These are phyloP conservation scores for Folsomia manolachei DNA, from an alignment of 2,888 invertebrate species.

Conservation along the genomic window DNA sequence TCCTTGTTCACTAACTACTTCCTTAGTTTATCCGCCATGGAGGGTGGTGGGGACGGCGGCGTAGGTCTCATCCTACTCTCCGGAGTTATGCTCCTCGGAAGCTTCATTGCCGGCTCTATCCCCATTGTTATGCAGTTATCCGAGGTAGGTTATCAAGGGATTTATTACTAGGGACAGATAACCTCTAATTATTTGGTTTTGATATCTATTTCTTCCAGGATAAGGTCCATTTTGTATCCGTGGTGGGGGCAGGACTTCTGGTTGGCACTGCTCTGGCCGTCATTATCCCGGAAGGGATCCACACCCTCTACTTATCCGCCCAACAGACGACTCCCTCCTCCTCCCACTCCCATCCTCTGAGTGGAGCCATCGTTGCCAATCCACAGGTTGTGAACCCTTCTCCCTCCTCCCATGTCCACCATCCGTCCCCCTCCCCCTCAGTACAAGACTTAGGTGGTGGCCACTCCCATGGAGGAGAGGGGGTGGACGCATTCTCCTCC, in stretches of 20 bases:
- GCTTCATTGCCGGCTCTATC: constrained; percentile 90
- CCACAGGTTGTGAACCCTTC: not conserved
- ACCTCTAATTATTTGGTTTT: not conserved
- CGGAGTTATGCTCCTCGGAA: constrained; percentile 92
- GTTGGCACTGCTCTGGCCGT: constrained; percentile 97
- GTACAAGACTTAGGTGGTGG: not conserved
- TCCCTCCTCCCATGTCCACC: not conserved
- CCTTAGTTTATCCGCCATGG: too few species aligned
- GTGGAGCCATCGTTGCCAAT: not conserved
- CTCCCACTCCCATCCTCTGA: not conserved
- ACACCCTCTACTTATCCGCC: constrained; percentile 65
- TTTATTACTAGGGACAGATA: not conserved
- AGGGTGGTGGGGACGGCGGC: constrained; percentile 83
- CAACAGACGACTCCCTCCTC: constrained; percentile 43
- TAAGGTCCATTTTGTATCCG: constrained; percentile 87
- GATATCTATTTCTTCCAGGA: constrained; percentile 64
- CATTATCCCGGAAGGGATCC: constrained; percentile 98
- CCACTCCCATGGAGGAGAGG: constrained; percentile 22
- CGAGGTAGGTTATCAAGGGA: constrained; percentile 66
- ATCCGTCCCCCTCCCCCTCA: not conserved
- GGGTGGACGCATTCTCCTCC: constrained; percentile 66
- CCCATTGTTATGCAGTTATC: constrained; percentile 91
- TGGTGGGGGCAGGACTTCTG: constrained; percentile 92
- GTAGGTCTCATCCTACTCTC: constrained; percentile 76
- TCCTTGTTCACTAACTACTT: too few species aligned